phyloP scores from a whole-genome alignment of 1,140 invertebrate species.

The Neotoxoptera formosana region DNA sequence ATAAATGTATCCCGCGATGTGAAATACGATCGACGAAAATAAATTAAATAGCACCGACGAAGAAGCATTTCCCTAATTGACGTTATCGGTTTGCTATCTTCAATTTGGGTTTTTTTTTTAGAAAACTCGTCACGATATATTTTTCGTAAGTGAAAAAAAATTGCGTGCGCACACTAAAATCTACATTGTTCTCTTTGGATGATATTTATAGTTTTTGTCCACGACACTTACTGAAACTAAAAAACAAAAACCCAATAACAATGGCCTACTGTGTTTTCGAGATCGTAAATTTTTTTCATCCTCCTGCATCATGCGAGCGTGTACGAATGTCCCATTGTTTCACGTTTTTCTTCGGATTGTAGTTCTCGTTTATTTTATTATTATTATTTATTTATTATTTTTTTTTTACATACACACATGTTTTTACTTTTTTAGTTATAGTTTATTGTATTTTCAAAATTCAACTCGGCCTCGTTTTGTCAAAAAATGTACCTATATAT shows the following conservation, averaged over 20 bases:
- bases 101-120: neutral
- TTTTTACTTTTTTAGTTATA: neutral
- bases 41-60: constrained; percentile 42
- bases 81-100: constrained; percentile 47
- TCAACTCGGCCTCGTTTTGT: neutral
- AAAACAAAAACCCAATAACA: constrained; percentile 38
- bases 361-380: constrained; percentile 22
- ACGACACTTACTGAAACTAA: constrained; percentile 8
- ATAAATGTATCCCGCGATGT: constrained; percentile 15
- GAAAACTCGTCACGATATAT: constrained; percentile 20
- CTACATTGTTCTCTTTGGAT: constrained; percentile 45
- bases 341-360: constrained; percentile 31
- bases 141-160: constrained; percentile 41
- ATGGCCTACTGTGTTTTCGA: constrained; percentile 57
- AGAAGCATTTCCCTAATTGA: constrained; percentile 51
- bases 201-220: constrained; percentile 53
- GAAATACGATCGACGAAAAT: constrained; percentile 39
- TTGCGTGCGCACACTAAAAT: neutral
- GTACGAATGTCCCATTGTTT: constrained; percentile 50
- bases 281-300: constrained; percentile 54
- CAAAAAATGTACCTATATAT: neutral
- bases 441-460: constrained; percentile 23
- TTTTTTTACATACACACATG: neutral
- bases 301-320: neutral
- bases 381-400: constrained; percentile 17